Conservation (phyloP, 2,113 vertebrate species). For the Tragelaphus buxtoni region DNA sequence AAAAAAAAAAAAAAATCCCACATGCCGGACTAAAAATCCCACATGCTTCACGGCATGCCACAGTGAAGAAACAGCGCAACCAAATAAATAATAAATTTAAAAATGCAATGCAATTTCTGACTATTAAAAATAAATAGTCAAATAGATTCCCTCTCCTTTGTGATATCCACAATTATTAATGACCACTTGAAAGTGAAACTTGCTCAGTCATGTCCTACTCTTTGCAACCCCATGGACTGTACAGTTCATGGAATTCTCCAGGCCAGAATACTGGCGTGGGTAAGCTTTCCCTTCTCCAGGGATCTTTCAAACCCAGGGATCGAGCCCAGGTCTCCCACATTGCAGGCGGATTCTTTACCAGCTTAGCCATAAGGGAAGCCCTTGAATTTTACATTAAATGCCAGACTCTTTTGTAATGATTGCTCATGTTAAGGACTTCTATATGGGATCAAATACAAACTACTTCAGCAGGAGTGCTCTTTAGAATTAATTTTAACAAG, state of each 20-base stretch:
- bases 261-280: neutral
- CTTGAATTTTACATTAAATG: neutral
- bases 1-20: neutral
- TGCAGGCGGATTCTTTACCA: neutral
- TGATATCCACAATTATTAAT: neutral
- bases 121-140: neutral
- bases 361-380: neutral
- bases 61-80: neutral
- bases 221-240: neutral
- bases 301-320: neutral
- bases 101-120: neutral
- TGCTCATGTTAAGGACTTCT: neutral
- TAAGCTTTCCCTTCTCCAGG: neutral
- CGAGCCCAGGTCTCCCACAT: neutral
- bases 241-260: neutral
- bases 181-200: neutral
- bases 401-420: neutral
- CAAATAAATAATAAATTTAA: neutral
- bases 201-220: neutral
- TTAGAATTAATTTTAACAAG: neutral
- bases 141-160: neutral
- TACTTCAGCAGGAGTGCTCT: neutral
- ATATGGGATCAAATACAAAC: neutral
- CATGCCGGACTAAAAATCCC: neutral
- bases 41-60: neutral